phyloP scores from a whole-genome alignment of 2,888 invertebrate species.

The Sinotaia quadrata region DNA sequence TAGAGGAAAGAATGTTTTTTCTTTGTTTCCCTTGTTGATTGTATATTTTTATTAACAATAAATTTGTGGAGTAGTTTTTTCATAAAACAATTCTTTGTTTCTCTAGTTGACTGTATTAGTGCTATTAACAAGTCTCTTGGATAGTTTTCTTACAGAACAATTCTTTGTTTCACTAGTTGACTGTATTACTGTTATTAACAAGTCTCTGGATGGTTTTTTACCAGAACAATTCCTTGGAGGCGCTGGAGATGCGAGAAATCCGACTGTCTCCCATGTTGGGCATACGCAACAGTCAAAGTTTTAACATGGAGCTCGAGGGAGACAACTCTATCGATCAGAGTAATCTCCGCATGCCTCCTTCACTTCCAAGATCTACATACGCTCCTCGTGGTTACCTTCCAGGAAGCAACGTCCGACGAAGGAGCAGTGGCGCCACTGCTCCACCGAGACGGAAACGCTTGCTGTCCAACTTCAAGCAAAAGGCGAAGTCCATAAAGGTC shows the following conservation, averaged over 20 bases:
- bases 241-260: slow-evolving; percentile 87
- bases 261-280: slow-evolving; percentile 88
- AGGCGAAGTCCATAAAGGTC: slow-evolving; percentile 62
- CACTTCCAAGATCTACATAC: slow-evolving; percentile 52
- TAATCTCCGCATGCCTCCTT: slow-evolving; percentile 56
- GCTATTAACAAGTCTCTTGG: no score
- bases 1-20: no score
- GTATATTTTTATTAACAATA: no score
- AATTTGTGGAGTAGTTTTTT: no score
- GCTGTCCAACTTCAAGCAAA: slow-evolving; percentile 58
- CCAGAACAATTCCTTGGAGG: slow-evolving; percentile 43
- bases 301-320: slow-evolving; percentile 58
- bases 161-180: neutral
- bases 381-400: slow-evolving; percentile 60
- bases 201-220: neutral
- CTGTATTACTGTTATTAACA: neutral
- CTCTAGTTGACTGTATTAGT: no score
- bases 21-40: no score
- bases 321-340: slow-evolving; percentile 42
- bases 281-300: slow-evolving; percentile 75
- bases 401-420: slow-evolving; percentile 52
- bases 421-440: slow-evolving; percentile 43
- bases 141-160: no score
- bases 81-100: no score
- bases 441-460: slow-evolving; percentile 53